Conservation (phyloP, 2,797 vertebrate genomes). For the Clarias platycephalus region DNA sequence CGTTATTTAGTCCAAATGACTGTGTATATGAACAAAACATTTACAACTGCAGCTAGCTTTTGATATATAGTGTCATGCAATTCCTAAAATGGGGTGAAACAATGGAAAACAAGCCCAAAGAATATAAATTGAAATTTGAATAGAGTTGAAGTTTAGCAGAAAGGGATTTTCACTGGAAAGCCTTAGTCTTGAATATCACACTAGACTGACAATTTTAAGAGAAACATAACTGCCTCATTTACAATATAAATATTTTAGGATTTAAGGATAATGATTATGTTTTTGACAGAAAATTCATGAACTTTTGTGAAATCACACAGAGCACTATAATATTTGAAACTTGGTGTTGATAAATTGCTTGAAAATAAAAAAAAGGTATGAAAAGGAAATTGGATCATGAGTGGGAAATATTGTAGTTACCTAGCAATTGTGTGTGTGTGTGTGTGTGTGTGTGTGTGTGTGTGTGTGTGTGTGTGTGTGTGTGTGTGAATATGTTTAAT, state of each 20-base stretch:
- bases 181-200: background rate
- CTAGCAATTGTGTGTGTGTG: slow-evolving; percentile 14
- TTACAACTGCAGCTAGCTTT: background rate
- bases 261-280: background rate
- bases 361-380: background rate
- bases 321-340: background rate
- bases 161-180: background rate
- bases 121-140: background rate
- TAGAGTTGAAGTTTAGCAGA: background rate
- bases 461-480: slow-evolving; percentile 21
- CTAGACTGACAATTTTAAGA: background rate
- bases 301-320: background rate
- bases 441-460: slow-evolving; percentile 26
- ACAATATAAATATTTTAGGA: background rate
- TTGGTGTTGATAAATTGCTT: background rate
- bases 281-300: background rate
- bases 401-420: slow-evolving; percentile 15
- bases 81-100: background rate
- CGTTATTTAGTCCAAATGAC: background rate
- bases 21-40: background rate
- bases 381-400: background rate
- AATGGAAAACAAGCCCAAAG: background rate
- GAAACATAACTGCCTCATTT: background rate
- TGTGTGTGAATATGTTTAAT: slow-evolving; percentile 21
- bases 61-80: background rate